Evolutionary conservation across 1,140 invertebrate species (phyloP), one percentile per base, ranked within the genome.

Genomic region (Drosophila obscura): DNA sequence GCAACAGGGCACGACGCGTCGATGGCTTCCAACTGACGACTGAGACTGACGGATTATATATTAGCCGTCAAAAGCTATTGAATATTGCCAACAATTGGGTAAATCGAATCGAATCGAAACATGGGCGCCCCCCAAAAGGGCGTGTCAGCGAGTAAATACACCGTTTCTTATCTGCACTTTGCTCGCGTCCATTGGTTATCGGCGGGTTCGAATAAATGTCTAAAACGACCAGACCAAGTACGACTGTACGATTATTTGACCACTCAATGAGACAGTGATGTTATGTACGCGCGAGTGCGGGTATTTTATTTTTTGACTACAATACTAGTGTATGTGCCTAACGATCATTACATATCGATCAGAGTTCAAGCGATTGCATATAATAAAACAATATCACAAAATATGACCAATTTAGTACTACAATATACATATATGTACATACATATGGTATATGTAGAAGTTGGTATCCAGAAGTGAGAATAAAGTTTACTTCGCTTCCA

Each of bases 21-120:
- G 71, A 74, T 74, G 72, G 53, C 72, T 65, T 45, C 49, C 73
- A 58, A 74, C 71, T 74, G 61, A 74, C 61, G 72, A 74, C 72
- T 74, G 72, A 13, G 35, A 7, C 66, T 69, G 66, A 53, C 72
- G 72, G 72, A 75, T 74, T 75, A 74, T 64, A 74, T 74, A 74
- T 74, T 74, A 46, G 72, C 72, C 71, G 71, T 73, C 65, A 65
- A 74, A 52, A 74, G 64, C 69, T 41, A 39, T 44, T 64, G 46
- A 73, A 64, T 62, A 52, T 31, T 74, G 60, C 41, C 58, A 41
- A 13, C 35, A 74, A 74, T 41, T 64, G 52, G 59, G 19, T 41
- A 45, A 57, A 57, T 57, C 55, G 52, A 64, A 39, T 59, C 68
- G 43, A 72, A 57, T 45, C 60, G 8, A 44, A 31, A 45, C 31